Conservation (phyloP, 53 echinoderm and acorn worm genomes). For the Arbacia lixula region DNA sequence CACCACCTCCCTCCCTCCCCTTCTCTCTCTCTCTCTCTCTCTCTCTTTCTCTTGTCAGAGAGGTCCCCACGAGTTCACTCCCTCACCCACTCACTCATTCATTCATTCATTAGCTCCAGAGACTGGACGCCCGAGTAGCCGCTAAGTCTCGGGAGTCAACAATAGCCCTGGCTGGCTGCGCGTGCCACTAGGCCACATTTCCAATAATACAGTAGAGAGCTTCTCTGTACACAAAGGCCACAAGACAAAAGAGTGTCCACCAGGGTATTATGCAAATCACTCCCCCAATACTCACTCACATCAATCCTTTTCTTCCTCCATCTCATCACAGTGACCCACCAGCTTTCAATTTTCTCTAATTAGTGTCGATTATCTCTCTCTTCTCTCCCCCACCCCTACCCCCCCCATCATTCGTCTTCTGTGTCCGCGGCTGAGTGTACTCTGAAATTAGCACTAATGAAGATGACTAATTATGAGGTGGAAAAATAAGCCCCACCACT, state of each 20-base stretch:
- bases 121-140: slow-evolving; percentile 36
- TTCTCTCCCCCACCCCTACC: background rate
- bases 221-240: background rate
- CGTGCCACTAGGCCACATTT: background rate
- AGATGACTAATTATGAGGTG: slow-evolving; percentile 11
- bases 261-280: slow-evolving; percentile 40
- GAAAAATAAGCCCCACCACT: no score
- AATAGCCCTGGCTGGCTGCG: slow-evolving; percentile 3
- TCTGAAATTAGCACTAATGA: background rate
- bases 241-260: slow-evolving; percentile 3
- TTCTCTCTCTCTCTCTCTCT: background rate
- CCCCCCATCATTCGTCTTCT: no score
- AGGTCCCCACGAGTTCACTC: slow-evolving; percentile 18
- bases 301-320: background rate
- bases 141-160: slow-evolving; percentile 44
- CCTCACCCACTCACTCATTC: no score
- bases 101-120: slow-evolving; percentile 44
- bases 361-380: slow-evolving; percentile 5
- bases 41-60: background rate
- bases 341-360: slow-evolving; percentile 7
- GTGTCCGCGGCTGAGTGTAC: no score
- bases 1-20: background rate
- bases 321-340: no score
- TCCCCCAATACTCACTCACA: no score
- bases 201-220: background rate